phyloP scores from a whole-genome alignment of 2,888 invertebrate genomes.

The Sericinus montela region DNA sequence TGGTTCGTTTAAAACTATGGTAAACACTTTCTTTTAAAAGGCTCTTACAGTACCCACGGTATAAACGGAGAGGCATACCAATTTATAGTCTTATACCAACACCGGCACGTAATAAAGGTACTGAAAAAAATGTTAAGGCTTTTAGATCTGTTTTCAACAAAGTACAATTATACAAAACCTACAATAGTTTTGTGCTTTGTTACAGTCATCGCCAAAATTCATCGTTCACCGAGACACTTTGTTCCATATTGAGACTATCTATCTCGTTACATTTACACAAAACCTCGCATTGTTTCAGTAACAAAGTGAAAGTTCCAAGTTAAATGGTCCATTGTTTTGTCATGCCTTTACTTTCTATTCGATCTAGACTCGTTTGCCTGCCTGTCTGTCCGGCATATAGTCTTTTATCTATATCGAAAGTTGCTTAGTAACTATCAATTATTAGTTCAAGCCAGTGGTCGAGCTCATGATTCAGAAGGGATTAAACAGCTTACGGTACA shows the following conservation, averaged over 20 bases:
- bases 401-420: slow-evolving; percentile 18
- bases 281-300: slow-evolving; percentile 17
- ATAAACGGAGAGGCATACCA: too few species aligned
- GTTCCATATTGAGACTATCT: slow-evolving; percentile 12
- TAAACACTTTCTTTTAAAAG: too few species aligned
- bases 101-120: too few species aligned
- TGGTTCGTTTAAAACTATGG: too few species aligned
- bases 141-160: too few species aligned
- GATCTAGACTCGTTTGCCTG: slow-evolving; percentile 19
- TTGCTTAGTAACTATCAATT: slow-evolving; percentile 17
- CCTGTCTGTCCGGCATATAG: slow-evolving; percentile 6
- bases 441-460: slow-evolving; percentile 6
- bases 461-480: slow-evolving; percentile 9
- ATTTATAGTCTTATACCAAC: too few species aligned
- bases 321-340: slow-evolving; percentile 20
- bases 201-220: too few species aligned
- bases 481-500: slow-evolving; percentile 3
- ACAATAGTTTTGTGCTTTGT: too few species aligned
- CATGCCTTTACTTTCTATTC: slow-evolving; percentile 18
- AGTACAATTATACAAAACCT: too few species aligned
- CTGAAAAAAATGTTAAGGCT: too few species aligned
- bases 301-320: slow-evolving; percentile 17
- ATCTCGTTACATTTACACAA: slow-evolving; percentile 16
- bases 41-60: too few species aligned
- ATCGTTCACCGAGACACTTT: neutral